Percentiles rank a stretch among this genome's conserved stretches.
phyloP scores from a whole-genome alignment of 2,113 vertebrate species.

The Terrapene triunguis region DNA sequence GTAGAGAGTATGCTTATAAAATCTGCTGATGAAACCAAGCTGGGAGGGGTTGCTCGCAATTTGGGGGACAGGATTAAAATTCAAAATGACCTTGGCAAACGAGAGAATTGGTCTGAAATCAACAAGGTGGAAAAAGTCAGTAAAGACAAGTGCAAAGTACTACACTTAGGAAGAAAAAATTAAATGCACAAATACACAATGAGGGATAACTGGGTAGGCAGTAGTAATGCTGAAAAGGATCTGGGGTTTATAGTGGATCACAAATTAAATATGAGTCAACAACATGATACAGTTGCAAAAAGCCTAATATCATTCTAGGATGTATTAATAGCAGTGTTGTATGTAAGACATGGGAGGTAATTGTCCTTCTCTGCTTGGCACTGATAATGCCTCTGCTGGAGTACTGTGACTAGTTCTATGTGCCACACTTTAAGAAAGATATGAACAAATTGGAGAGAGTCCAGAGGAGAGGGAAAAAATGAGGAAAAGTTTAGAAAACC shows the following conservation, averaged over 20 bases:
- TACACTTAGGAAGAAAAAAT: background rate
- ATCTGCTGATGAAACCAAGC: background rate
- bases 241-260: background rate
- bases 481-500: no score
- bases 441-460: background rate
- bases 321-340: background rate
- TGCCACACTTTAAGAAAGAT: background rate
- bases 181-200: background rate
- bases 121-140: background rate
- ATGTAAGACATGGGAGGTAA: background rate
- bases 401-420: background rate
- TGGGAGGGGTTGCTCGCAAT: background rate
- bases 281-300: background rate
- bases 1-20: no score
- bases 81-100: background rate
- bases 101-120: background rate
- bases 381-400: background rate
- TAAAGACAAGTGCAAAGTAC: background rate
- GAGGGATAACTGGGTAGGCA: background rate
- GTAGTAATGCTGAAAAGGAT: background rate
- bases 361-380: background rate
- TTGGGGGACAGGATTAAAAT: background rate
- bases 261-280: background rate
- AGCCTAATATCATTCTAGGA: background rate
- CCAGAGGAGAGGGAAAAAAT: background rate